Base-by-base conservation (phyloP, 2,888 invertebrate genomes). In the Papilio elwesi region DNA sequence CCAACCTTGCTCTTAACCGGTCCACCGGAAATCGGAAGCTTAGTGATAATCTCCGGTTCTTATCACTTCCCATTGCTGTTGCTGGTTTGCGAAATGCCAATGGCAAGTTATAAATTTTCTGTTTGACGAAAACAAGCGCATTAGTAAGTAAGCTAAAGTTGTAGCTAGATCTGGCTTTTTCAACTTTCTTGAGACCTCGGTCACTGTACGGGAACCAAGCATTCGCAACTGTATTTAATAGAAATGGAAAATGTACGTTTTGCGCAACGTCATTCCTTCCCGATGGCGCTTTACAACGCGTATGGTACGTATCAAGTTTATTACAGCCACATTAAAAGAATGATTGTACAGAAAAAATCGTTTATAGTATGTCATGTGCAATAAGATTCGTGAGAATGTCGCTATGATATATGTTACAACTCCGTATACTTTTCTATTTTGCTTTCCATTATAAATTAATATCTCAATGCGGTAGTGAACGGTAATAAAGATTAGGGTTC, bases 171-270 rank as follows among this genome's bases (percentile, higher is more conserved):
- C 36, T 55, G 57, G 36, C 64, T 68, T 65, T 73, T 64, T 8
- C 55, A 73, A 69, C 68, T 73, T 73, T 73, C 73, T 65, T 68
- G 53, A 65, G 26, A 49, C 43, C 43, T 43, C 59, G 36, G 57
- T 51, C 38, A 59, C 49, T 57, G 11, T 36, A 26, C 49, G 12
- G n/a, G 8, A 48, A 10, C 38, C 57, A 11, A 38, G 49, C 55
- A 52, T 68, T 67, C 48, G 47, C 72, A 47, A 51, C 43, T 57
- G 52, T 67, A 62, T 59, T 71, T 67, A 57, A 52, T 69, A 59
- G 63, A 57, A 55, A 65, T 48, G 64, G 55, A 55, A 47, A 43
- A 55, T 64, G 38, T 26, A 68, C 53, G 49, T 68, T 68, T 68
- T 53, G 52, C 62, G 67, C 71, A 36, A 36, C 53, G 63, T 72